These are phyloP conservation scores for Ormia ochracea DNA, from an alignment of 2,888 invertebrate species.

Conservation along the genomic window DNA sequence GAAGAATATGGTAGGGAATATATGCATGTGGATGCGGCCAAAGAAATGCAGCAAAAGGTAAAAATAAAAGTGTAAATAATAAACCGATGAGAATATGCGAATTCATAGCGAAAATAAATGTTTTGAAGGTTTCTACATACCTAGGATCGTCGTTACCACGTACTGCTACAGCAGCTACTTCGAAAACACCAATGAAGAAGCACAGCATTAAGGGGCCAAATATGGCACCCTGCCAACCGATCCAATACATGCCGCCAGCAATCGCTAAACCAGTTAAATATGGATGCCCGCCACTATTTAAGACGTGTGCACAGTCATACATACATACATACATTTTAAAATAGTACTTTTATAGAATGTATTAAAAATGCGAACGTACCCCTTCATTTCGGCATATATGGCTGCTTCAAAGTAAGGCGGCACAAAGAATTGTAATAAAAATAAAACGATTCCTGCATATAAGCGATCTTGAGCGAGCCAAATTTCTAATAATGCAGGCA, in stretches of 20 bases:
- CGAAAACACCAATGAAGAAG: slow-evolving; percentile 93
- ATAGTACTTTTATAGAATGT: neutral
- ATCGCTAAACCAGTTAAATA: slow-evolving; percentile 97
- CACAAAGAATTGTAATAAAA: slow-evolving; percentile 87
- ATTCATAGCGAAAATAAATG: too few relatives aligned
- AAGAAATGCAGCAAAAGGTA: too few relatives aligned
- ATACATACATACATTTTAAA: slow-evolving; percentile 11
- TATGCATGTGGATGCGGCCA: too few relatives aligned
- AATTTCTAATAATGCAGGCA: slow-evolving; percentile 95
- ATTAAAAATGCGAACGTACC: slow-evolving; percentile 78
- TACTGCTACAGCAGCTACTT: slow-evolving; percentile 85
- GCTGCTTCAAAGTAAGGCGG: slow-evolving; percentile 96
- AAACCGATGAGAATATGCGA: too few relatives aligned
- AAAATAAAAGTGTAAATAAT: too few relatives aligned
- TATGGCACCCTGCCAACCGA: slow-evolving; percentile 97
- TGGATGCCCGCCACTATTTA: slow-evolving; percentile 90
- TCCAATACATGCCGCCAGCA: slow-evolving; percentile 97
- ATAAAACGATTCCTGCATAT: slow-evolving; percentile 87
- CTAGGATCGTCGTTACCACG: slow-evolving; percentile 75
- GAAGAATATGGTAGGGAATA: too few relatives aligned
- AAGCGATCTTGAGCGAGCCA: slow-evolving; percentile 94
- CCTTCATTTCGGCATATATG: slow-evolving; percentile 98
- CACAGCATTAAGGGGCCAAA: slow-evolving; percentile 97
- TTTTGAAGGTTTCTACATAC: slow-evolving; percentile 64
- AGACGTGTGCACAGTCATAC: neutral